Percentiles rank a stretch among this genome's conserved stretches.
These are phyloP conservation scores for Perizoma affinitatum DNA, from an alignment of 2,888 invertebrate species.

Conservation along the genomic window DNA sequence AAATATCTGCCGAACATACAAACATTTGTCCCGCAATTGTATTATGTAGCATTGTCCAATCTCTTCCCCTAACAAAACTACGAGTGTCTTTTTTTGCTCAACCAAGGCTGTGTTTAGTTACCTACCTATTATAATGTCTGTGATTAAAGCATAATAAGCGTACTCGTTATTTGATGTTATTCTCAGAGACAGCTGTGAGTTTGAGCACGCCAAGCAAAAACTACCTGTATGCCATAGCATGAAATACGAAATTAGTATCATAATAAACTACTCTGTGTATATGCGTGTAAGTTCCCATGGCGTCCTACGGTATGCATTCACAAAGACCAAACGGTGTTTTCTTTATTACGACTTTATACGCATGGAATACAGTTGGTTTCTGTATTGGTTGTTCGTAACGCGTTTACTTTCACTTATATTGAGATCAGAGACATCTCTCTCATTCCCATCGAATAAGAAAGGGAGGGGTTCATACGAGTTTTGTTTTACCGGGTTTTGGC, in stretches of 20 bases:
- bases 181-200: slow-evolving; percentile 14
- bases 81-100: no score
- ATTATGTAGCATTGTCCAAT: no score
- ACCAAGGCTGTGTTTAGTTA: no score
- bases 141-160: no score
- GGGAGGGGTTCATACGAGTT: slow-evolving; percentile 34
- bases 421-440: slow-evolving; percentile 30
- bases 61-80: no score
- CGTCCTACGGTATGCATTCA: slow-evolving; percentile 6
- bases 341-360: slow-evolving; percentile 9
- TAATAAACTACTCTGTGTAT: neutral
- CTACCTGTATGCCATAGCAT: neutral
- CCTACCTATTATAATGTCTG: no score
- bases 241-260: no score
- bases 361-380: slow-evolving; percentile 5
- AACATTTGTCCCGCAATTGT: no score
- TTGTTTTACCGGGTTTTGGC: slow-evolving; percentile 45
- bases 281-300: slow-evolving; percentile 13
- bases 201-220: slow-evolving; percentile 14
- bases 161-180: no score
- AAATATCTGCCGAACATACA: no score
- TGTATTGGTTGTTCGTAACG: slow-evolving; percentile 8
- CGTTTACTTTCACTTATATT: slow-evolving; percentile 35
- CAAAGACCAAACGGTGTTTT: slow-evolving; percentile 13
- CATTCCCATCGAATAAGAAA: slow-evolving; percentile 33